phyloP scores from a whole-genome alignment of 1,140 invertebrate genomes.

The Saccostrea echinata region DNA sequence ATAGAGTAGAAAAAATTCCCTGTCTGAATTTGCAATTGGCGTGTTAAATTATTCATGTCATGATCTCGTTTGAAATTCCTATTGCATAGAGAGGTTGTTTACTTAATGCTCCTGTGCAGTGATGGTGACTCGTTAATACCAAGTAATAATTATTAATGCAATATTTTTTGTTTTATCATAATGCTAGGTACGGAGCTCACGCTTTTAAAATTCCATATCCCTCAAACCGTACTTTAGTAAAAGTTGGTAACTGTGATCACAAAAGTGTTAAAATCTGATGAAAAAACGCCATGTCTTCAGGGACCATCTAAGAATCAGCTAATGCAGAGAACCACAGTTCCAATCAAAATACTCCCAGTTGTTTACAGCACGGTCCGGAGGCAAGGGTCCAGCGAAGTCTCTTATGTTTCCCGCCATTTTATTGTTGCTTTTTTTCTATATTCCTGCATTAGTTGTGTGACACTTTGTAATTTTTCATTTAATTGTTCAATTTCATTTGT shows the following conservation, averaged over 20 bases:
- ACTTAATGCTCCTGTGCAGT: no score
- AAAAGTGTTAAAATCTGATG: slow-evolving; percentile 3
- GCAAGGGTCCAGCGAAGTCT: not conserved
- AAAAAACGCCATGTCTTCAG: not conserved
- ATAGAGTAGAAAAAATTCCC: no score
- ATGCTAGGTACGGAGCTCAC: not conserved
- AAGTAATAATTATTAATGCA: no score
- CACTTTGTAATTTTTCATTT: no score
- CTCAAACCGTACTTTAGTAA: not conserved
- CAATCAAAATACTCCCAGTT: not conserved
- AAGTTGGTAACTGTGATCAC: not conserved
- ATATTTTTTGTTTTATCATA: not conserved
- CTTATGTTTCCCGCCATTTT: not conserved
- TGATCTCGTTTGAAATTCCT: no score
- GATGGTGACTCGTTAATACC: no score
- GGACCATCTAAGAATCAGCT: not conserved
- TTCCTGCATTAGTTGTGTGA: not conserved
- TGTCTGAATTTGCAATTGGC: no score
- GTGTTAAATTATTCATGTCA: no score
- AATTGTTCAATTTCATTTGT: no score
- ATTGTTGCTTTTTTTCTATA: not conserved
- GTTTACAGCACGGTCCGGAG: not conserved
- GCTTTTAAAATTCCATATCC: not conserved
- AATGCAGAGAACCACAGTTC: not conserved
- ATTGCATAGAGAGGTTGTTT: no score